These are phyloP conservation scores for Ophion ellenae DNA, from an alignment of 2,888 invertebrate species.

Conservation along the genomic window DNA sequence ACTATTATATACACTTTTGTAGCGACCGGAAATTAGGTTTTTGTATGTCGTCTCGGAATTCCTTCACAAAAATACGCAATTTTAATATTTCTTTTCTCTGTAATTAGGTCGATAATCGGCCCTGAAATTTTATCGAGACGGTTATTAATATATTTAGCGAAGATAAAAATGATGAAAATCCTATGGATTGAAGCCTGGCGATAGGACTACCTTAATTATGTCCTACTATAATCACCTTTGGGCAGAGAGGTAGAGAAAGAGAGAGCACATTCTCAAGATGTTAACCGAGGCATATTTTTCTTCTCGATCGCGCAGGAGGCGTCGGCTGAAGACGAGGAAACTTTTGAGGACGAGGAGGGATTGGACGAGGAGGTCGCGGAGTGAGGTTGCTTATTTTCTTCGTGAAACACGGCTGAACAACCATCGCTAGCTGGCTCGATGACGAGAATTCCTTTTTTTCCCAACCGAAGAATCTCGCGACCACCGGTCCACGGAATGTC, in stretches of 20 bases:
- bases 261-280: not conserved
- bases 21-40: too few species aligned
- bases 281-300: not conserved
- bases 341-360: slow-evolving; percentile 67
- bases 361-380: slow-evolving; percentile 66
- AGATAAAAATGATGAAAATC: too few species aligned
- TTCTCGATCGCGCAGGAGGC: slow-evolving; percentile 61
- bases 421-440: slow-evolving; percentile 25
- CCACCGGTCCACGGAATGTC: slow-evolving; percentile 20
- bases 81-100: too few species aligned
- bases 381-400: slow-evolving; percentile 31
- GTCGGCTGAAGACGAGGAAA: slow-evolving; percentile 69
- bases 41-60: too few species aligned
- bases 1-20: too few species aligned
- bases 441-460: not conserved
- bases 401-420: slow-evolving; percentile 9
- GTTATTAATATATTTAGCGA: too few species aligned
- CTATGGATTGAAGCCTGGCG: too few species aligned
- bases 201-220: too few species aligned
- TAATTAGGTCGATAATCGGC: too few species aligned
- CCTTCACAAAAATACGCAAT: too few species aligned
- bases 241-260: not conserved
- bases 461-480: not conserved
- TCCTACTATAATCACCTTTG: too few species aligned
- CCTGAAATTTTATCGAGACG: too few species aligned